phyloP scores from a whole-genome alignment of 2,797 vertebrate species.

The Lycodopsis pacificus region DNA sequence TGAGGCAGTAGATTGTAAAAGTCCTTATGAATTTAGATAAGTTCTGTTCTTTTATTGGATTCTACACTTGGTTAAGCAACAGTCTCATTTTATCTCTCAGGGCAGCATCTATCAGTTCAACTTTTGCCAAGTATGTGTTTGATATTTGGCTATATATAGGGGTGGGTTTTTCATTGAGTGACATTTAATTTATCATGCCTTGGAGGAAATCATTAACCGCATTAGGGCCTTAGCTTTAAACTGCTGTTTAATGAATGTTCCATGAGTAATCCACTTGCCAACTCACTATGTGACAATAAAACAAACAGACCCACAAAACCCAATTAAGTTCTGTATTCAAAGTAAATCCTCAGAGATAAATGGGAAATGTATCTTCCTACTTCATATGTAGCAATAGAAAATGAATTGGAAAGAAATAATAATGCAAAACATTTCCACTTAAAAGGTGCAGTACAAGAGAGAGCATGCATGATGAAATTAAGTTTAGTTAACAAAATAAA shows the following conservation, averaged over 20 bases:
- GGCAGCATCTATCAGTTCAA: constrained; percentile 69
- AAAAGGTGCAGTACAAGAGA: constrained; percentile 88
- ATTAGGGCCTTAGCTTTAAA: constrained; percentile 67
- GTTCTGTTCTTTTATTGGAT: constrained; percentile 50
- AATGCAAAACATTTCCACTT: constrained; percentile 87
- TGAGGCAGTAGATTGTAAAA: constrained; percentile 41
- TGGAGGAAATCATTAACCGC: constrained; percentile 75
- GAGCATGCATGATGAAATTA: constrained; percentile 99
- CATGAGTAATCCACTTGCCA: constrained; percentile 70
- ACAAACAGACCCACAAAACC: constrained; percentile 77
- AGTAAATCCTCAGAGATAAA: constrained; percentile 73
- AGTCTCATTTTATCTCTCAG: constrained; percentile 63
- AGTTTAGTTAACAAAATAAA: constrained; percentile 89
- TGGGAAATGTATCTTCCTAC: constrained; percentile 68
- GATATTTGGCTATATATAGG: constrained; percentile 69
- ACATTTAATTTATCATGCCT: constrained; percentile 76
- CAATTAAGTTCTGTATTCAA: constrained; percentile 74
- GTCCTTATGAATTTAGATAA: constrained; percentile 54
- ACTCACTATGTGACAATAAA: constrained; percentile 73
- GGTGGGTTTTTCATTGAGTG: constrained; percentile 63
- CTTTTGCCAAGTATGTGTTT: constrained; percentile 73
- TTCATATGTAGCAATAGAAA: constrained; percentile 85
- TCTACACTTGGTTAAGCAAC: constrained; percentile 62
- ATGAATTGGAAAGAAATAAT: constrained; percentile 79
- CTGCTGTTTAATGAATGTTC: constrained; percentile 75